Evolutionary conservation across 2,113 vertebrate genomes (phyloP), one percentile per base, ranked within the genome.

Genomic region (Amphiprion percula): DNA sequence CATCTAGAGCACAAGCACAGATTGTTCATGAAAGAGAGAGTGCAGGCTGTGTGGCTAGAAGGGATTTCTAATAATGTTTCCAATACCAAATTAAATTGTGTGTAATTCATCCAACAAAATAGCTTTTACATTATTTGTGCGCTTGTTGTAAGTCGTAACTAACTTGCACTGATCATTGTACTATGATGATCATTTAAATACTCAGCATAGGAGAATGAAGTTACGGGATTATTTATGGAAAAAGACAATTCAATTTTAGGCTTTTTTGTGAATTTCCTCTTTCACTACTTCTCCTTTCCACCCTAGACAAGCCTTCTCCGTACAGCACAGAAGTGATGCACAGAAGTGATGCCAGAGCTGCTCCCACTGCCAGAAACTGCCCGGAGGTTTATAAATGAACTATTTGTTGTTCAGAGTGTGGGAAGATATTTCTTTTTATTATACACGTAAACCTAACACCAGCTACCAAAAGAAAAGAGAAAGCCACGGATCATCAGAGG

Each of bases 381-480:
- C 79, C 47, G 17, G 66, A 79, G 79, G 65, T 80, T 85, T 84
- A 87, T 82, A 89, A 91, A 91, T 82, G 83, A 84, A 79, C 60
- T 72, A 68, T 79, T 87, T 90, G 79, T 89, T 84, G 79, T 88
- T 84, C 71, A 63, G 71, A 83, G 71, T 84, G 85, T 91, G 88
- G 79, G 86, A 92, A 83, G 83, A 79, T 80, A 71, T 87, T 70
- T 83, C 58, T 74, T 75, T 74, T 86, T 91, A 83, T 68, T 84
- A 77, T 74, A 68, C 59, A 85, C 86, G 80, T 60, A 81, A 83
- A 89, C 55, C 52, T 68, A 81, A 77, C 59, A 77, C 54, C 65
- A 70, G 58, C 47, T 30, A 69, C 52, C 24, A 41, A 74, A 72
- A 69, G 33, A 61, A 74, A 69, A 70, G 30, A 62, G 26, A 62